Conservation (phyloP, 1,140 invertebrate genomes). For the Notospermus geniculatus region DNA sequence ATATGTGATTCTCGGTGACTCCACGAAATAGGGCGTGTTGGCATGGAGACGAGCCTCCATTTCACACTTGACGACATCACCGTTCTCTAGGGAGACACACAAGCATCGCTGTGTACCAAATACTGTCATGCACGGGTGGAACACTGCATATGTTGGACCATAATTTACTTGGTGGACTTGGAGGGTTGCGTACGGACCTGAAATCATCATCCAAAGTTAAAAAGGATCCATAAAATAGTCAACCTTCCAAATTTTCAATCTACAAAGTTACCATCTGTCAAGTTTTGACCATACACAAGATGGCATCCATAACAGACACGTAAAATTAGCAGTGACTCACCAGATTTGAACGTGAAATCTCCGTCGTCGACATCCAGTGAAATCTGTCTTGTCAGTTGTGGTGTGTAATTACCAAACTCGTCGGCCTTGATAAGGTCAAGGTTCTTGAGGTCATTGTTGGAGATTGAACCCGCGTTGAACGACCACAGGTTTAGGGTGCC, state of each 20-base stretch:
- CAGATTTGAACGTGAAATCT: too few species aligned
- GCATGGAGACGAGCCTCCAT: constrained; percentile 21
- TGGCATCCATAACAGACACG: too few species aligned
- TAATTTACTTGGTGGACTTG: not conserved
- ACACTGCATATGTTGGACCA: not conserved
- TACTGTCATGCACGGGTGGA: not conserved
- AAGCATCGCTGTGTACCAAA: constrained; percentile 22
- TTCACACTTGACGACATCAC: constrained; percentile 34
- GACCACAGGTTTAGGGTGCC: too few species aligned
- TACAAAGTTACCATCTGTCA: not conserved
- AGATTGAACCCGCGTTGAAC: too few species aligned
- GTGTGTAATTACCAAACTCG: too few species aligned
- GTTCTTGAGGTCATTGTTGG: too few species aligned
- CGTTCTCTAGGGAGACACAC: constrained; percentile 31
- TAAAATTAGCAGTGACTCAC: too few species aligned
- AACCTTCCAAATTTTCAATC: too few species aligned
- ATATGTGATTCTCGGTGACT: constrained; percentile 19
- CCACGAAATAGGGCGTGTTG: constrained; percentile 9
- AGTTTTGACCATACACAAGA: too few species aligned
- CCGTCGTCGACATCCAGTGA: too few species aligned
- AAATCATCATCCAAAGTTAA: not conserved
- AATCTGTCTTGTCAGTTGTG: too few species aligned
- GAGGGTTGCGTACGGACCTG: not conserved
- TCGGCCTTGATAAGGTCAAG: too few species aligned
- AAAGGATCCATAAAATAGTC: not conserved